Base-by-base conservation (phyloP, 2,888 invertebrate genomes). In the Podotricha telesiphe region DNA sequence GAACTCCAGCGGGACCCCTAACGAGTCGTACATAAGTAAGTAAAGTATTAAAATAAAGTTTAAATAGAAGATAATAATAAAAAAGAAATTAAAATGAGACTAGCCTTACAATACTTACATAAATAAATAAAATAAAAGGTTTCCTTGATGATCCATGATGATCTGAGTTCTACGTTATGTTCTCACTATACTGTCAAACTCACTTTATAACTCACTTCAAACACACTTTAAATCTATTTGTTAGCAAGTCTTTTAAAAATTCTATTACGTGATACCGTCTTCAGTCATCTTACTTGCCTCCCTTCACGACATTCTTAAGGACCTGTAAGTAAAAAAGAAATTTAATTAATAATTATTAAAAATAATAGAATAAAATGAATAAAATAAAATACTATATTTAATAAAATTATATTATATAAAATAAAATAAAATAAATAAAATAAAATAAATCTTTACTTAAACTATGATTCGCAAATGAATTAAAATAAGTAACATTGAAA, bases 81-180 rank as follows among this genome's bases (percentile, higher is more conserved):
- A 10, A 10, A 37, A 37, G 8, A 37, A 4, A n/a, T n/a, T n/a
- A n/a, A n/a, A n/a, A n/a, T n/a, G n/a, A n/a, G n/a, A n/a, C 15
- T 40, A 20, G 8, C 8, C 15, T 2, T 40, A 0, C 62, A 74
- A 77, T 87, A 91, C 91, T 91, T 72, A 91, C 91, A 88, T 81
- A 69, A 83, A 82, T 75, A 85, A 78, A 81, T 82, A 85, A 77
- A 86, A 82, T 77, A 85, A 77, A 68, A 85, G 79, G 75, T 81
- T 79, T 79, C 82, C 80, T 81, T 82, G 83, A 75, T 71, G 69
- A 67, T 70, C 69, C 73, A 75, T 73, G 67, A 34, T 58, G 56
- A 45, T 58, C 17, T 59, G 34, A 45, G 45, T 20, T 28, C 20
- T 62, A 37, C 1, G 48, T n/a, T 20, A 56, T 45, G 53, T 34